Evolutionary conservation across 2,797 vertebrate species (phyloP).

Genomic region (Darevskia mixta): DNA sequence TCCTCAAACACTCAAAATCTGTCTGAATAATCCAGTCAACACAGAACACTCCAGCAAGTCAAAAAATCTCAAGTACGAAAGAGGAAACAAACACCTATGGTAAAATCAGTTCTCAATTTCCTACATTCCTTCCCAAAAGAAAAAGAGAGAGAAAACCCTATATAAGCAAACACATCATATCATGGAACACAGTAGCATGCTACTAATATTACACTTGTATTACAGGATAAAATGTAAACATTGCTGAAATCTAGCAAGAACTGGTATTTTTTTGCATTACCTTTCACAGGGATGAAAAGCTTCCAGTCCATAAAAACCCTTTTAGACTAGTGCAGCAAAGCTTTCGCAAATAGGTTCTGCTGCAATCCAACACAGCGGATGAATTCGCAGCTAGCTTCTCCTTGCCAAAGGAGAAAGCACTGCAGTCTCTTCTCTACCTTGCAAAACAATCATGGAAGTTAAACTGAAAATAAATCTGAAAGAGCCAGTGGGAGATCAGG

Average conservation of each 20-base stretch:
- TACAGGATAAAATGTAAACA: neutral
- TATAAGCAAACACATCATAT: neutral
- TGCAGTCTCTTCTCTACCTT: conserved; percentile 2
- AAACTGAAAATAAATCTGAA: conserved; percentile 17
- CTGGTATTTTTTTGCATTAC: conserved; percentile 1
- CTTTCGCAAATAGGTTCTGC: conserved; percentile 25
- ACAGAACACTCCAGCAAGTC: neutral
- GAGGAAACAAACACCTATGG: neutral
- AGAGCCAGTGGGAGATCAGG: neutral
- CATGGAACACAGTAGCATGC: neutral
- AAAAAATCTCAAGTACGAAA: neutral
- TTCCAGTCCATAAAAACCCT: conserved; percentile 6
- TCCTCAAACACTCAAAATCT: neutral
- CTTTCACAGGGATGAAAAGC: neutral
- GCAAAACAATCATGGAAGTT: conserved; percentile 7
- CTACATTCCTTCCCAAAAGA: neutral
- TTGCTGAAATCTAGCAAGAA: neutral
- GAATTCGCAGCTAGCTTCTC: neutral
- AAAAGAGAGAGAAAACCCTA: neutral
- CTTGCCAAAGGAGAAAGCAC: conserved; percentile 4
- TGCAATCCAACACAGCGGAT: conserved; percentile 11
- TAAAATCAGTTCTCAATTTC: conserved; percentile 6
- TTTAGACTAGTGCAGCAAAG: conserved; percentile 7
- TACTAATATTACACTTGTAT: neutral
- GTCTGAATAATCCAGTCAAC: neutral